Evolutionary conservation across 2,888 invertebrate species (phyloP).

Genomic region (Acrocyrtus sp.): DNA sequence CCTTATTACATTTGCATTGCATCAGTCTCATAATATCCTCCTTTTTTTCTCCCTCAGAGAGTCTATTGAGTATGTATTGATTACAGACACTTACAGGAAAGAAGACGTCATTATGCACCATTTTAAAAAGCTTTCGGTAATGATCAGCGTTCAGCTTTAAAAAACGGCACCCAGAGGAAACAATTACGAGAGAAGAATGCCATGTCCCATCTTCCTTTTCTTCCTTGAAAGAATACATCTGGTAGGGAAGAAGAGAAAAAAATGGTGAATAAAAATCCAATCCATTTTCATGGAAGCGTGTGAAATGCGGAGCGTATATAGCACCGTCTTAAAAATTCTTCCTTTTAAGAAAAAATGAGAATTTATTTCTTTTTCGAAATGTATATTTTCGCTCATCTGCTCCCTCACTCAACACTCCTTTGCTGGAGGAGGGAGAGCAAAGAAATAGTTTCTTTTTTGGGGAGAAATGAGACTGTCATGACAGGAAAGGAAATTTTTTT

Average conservation of each 20-base stretch:
- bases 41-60: no score
- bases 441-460: neutral
- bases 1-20: no score
- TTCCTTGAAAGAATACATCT: slow-evolving; percentile 60
- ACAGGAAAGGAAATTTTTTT: slow-evolving; percentile 18
- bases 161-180: slow-evolving; percentile 59
- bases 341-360: no score
- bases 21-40: no score
- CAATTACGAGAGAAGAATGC: slow-evolving; percentile 56
- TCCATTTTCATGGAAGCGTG: slow-evolving; percentile 5
- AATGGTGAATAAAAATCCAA: no score
- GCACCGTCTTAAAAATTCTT: neutral
- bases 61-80: no score
- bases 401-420: neutral
- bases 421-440: neutral
- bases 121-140: no score
- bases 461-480: slow-evolving; percentile 7
- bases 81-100: no score
- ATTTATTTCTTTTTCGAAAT: neutral
- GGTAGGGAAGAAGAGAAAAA: no score
- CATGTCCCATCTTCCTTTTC: slow-evolving; percentile 33
- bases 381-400: neutral
- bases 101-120: no score
- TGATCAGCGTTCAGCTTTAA: slow-evolving; percentile 36
- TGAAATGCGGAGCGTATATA: slow-evolving; percentile 21